Evolutionary conservation across 2,113 vertebrate genomes (phyloP).

Genomic region (Butorides virescens): DNA sequence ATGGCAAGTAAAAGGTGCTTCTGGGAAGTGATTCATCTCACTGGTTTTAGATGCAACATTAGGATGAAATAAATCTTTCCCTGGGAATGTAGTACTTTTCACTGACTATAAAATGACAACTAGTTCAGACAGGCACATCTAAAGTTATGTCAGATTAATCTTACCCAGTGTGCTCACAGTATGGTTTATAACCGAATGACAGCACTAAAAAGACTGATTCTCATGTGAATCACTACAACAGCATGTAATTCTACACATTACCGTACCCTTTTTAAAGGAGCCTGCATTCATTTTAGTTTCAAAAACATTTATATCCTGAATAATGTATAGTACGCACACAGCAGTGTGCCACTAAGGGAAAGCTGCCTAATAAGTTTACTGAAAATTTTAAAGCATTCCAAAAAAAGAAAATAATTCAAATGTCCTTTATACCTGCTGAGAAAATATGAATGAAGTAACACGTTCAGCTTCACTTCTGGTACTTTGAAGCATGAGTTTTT

Average conservation of each 20-base stretch:
- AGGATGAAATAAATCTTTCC: not conserved
- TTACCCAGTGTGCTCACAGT: not conserved
- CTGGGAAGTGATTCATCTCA: not conserved
- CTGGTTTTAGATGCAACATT: not conserved
- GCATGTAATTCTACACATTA: not conserved
- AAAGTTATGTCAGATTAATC: not conserved
- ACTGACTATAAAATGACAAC: not conserved
- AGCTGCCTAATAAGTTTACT: not conserved
- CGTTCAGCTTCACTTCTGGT: not conserved
- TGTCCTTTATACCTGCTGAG: not conserved
- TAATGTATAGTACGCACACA: not conserved
- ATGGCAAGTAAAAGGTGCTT: not conserved
- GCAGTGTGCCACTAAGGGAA: not conserved
- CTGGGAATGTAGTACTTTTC: not conserved
- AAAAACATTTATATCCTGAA: not conserved
- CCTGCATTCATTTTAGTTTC: not conserved
- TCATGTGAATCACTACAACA: not conserved
- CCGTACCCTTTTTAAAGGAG: not conserved
- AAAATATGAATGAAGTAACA: not conserved
- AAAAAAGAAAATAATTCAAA: not conserved
- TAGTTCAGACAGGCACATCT: not conserved
- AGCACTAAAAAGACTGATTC: not conserved
- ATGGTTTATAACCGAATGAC: not conserved
- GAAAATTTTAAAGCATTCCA: not conserved
- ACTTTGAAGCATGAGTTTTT: not conserved